Conservation (phyloP, 2,888 invertebrate species). For the Asteroscopus sphinx region DNA sequence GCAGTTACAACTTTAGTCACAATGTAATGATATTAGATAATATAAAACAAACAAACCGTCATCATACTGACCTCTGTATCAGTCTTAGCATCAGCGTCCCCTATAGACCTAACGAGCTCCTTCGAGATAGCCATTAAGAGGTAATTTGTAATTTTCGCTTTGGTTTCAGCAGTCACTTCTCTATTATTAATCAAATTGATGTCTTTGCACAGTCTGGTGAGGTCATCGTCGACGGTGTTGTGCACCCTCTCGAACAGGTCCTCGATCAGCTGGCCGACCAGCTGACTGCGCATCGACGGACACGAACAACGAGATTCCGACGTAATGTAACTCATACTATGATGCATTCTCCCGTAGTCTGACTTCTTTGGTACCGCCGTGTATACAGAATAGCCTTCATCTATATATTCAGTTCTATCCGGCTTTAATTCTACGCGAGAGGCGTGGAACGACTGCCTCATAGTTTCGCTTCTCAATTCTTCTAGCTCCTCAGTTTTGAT, state of each 20-base stretch:
- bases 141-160: slow-evolving; percentile 87
- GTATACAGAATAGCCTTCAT: slow-evolving; percentile 86
- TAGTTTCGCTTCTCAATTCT: slow-evolving; percentile 83
- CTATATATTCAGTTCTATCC: slow-evolving; percentile 84
- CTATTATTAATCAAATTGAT: slow-evolving; percentile 72
- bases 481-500: slow-evolving; percentile 88
- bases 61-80: slow-evolving; percentile 85
- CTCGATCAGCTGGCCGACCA: slow-evolving; percentile 85
- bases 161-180: slow-evolving; percentile 80
- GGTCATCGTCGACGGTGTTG: slow-evolving; percentile 80
- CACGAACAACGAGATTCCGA: slow-evolving; percentile 83
- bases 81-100: slow-evolving; percentile 87
- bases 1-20: slow-evolving; percentile 80
- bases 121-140: slow-evolving; percentile 88
- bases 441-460: slow-evolving; percentile 83
- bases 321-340: slow-evolving; percentile 85
- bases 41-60: slow-evolving; percentile 52
- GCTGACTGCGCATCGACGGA: slow-evolving; percentile 84
- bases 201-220: slow-evolving; percentile 80
- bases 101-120: slow-evolving; percentile 86
- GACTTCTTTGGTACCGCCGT: slow-evolving; percentile 86
- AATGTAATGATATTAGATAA: slow-evolving; percentile 54
- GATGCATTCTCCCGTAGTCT: slow-evolving; percentile 85
- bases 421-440: slow-evolving; percentile 84
- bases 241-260: slow-evolving; percentile 85